Percentiles rank a stretch among this genome's conserved stretches.
phyloP scores from a whole-genome alignment of 2,113 vertebrate genomes.

The Notechis scutatus region DNA sequence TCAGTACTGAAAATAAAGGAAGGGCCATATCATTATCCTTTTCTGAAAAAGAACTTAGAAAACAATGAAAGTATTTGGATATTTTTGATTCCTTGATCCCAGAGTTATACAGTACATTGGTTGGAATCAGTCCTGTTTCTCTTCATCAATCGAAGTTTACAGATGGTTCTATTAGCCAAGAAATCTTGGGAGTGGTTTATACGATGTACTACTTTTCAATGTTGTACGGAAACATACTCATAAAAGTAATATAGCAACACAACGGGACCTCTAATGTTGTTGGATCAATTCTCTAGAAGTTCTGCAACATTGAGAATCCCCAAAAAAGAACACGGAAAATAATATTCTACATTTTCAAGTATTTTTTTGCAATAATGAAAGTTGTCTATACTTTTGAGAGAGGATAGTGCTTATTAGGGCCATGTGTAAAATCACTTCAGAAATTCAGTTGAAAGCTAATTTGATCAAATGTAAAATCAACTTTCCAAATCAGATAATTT shows the following conservation, averaged over 20 bases:
- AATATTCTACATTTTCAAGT: neutral
- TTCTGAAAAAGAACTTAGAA: neutral
- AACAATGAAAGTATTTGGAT: neutral
- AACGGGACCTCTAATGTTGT: neutral
- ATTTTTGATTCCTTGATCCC: neutral
- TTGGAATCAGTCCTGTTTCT: neutral
- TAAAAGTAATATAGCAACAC: neutral
- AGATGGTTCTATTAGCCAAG: neutral
- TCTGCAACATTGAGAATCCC: neutral
- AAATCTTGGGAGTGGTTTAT: neutral
- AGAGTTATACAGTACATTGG: neutral
- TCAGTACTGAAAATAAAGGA: slow-evolving; percentile 57
- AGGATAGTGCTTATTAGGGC: neutral
- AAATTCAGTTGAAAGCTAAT: neutral
- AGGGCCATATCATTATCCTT: neutral
- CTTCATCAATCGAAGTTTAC: neutral
- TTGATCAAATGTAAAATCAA: neutral
- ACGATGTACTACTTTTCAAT: neutral
- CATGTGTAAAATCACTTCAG: neutral
- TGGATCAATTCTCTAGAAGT: neutral
- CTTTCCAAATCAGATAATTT: neutral
- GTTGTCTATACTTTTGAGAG: neutral
- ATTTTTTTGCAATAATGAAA: neutral
- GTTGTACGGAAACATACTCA: neutral
- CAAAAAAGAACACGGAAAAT: neutral